Evolutionary conservation across 2,797 vertebrate genomes (phyloP).

Genomic region (Xenopus petersii): DNA sequence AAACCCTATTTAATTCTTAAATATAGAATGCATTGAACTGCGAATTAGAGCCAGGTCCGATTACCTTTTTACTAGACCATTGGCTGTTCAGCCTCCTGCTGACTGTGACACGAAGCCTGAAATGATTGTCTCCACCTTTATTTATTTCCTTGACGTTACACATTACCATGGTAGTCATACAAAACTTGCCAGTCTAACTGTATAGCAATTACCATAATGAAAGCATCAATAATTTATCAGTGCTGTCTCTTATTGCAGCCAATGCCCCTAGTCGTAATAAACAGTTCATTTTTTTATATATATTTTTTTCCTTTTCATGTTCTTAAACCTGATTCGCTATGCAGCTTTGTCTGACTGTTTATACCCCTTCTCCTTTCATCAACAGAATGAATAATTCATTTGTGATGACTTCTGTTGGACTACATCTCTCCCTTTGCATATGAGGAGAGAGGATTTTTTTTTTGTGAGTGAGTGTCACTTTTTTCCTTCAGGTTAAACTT

Average conservation of each 20-base stretch:
- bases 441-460: conserved; percentile 44
- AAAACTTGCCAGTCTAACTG: conserved; percentile 33
- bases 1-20: conserved; percentile 6
- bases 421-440: conserved; percentile 47
- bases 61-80: neutral
- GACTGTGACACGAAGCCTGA: conserved; percentile 6
- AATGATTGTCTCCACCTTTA: neutral
- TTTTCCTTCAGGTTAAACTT: conserved; percentile 50
- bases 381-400: conserved; percentile 65
- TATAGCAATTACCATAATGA: conserved; percentile 57
- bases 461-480: conserved; percentile 20
- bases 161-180: conserved; percentile 25
- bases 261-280: conserved; percentile 52
- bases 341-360: conserved; percentile 49
- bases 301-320: conserved; percentile 52
- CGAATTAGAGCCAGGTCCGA: conserved; percentile 3
- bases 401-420: conserved; percentile 55
- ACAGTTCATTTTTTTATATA: conserved; percentile 51
- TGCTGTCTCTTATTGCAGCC: conserved; percentile 50
- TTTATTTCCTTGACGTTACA: conserved; percentile 22
- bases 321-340: conserved; percentile 55
- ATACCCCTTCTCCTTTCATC: conserved; percentile 58
- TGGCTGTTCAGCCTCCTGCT: conserved; percentile 3
- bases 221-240: conserved; percentile 60
- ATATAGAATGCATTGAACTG: conserved; percentile 20